Evolutionary conservation across 2,888 invertebrate species (phyloP), one percentile per base, ranked within the genome.

Genomic region (Phortica magna): DNA sequence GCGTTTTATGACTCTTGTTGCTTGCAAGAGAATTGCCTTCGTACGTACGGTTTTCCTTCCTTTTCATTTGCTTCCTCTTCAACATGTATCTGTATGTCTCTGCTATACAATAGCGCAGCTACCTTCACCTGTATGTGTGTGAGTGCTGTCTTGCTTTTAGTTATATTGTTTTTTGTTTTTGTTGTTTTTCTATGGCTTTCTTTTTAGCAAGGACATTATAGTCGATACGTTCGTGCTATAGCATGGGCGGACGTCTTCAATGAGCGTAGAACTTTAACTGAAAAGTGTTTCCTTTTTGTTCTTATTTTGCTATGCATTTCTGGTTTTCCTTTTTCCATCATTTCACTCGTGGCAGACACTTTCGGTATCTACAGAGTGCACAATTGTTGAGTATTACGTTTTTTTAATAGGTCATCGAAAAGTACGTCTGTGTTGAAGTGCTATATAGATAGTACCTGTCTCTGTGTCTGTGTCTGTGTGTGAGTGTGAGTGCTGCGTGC

Each of bases 131-230:
- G 68, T 68, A 43, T 22, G 19, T 48, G 41, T 10, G 19, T 42
- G 67, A n/a, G n/a, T n/a, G n/a, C n/a, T 68, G 42, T 42, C 43
- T 19, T 9, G 19, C 19, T 68, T 14, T 48, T 17, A n/a, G n/a
- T 43, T 42, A 14, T 22, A 68, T 42, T 68, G 19, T 1, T 48
- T n/a, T n/a, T n/a, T n/a, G n/a, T n/a, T n/a, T n/a, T 9, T 70
- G 10, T 73, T 80, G 77, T 83, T 65, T 81, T 80, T 74, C 76
- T 53, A 75, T 78, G 9, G 41, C 73, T 78, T 79, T 78, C 75
- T 79, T 82, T 85, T 83, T 68, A 83, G 85, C 87, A 85, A 85
- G 87, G 85, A 85, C 83, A 77, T 43, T 71, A 74, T 79, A 68
- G 76, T 68, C 76, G 72, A 14, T 19, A 19, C 12, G 41, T 14